These are phyloP conservation scores for Physella acuta DNA, from an alignment of 1,140 invertebrate genomes.

Conservation along the genomic window DNA sequence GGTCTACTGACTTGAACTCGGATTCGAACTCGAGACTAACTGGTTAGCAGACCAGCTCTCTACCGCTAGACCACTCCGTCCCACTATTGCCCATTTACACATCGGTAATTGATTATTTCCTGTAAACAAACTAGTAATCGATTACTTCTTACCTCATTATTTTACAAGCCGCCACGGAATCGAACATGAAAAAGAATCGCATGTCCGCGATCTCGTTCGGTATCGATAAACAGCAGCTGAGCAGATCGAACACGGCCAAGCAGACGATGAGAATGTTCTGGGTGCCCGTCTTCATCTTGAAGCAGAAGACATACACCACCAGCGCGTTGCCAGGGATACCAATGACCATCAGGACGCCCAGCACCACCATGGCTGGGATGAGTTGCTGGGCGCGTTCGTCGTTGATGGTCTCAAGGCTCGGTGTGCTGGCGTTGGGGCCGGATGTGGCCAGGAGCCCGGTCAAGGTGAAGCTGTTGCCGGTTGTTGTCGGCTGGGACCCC, in stretches of 20 bases:
- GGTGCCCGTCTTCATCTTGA: slow-evolving; percentile 26
- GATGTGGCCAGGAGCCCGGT: too few species aligned
- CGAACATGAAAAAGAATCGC: slow-evolving; percentile 35
- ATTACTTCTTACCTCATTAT: slow-evolving; percentile 32
- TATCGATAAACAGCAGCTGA: slow-evolving; percentile 32
- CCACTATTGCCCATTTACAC: too few species aligned
- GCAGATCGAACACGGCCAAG: slow-evolving; percentile 34
- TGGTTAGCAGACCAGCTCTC: too few species aligned
- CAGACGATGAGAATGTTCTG: slow-evolving; percentile 32
- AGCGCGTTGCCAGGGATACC: slow-evolving; percentile 27
- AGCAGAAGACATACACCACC: slow-evolving; percentile 34
- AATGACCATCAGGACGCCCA: slow-evolving; percentile 28
- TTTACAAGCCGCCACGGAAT: slow-evolving; percentile 37
- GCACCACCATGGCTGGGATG: slow-evolving; percentile 31
- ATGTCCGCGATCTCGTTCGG: slow-evolving; percentile 41
- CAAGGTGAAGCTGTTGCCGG: too few species aligned
- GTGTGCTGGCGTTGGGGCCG: background rate
- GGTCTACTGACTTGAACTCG: too few species aligned
- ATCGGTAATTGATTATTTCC: too few species aligned
- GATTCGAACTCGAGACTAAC: too few species aligned
- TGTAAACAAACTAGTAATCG: too few species aligned
- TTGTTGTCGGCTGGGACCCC: too few species aligned
- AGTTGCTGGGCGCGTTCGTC: slow-evolving; percentile 12
- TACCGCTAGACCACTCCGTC: too few species aligned
- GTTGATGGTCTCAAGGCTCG: background rate